These are phyloP conservation scores for Drosophila birchii DNA, from an alignment of 2,888 invertebrate species.

Conservation along the genomic window DNA sequence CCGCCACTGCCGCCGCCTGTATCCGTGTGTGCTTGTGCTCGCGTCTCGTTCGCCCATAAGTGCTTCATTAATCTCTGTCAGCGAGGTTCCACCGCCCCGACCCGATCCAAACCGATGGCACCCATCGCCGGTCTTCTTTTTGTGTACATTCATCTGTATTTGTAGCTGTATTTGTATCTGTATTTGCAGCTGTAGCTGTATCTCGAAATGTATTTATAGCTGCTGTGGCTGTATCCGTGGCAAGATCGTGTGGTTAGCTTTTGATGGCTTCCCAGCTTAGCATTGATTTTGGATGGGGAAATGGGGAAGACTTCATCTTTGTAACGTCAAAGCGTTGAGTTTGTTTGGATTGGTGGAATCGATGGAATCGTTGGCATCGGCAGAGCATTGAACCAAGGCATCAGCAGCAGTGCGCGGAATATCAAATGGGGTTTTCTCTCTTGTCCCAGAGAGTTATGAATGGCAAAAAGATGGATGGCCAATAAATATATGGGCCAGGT, in stretches of 20 bases:
- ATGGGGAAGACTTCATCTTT: conserved; percentile 37
- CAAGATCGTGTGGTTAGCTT: conserved; percentile 59
- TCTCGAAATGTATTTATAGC: conserved; percentile 47
- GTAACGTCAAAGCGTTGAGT: neutral
- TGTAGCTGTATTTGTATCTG: conserved; percentile 28
- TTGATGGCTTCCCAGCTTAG: conserved; percentile 58
- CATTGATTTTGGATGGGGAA: conserved; percentile 32
- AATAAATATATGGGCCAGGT: neutral
- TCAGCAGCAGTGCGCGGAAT: conserved; percentile 5
- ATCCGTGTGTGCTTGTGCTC: conserved; percentile 34
- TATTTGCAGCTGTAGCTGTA: conserved; percentile 3
- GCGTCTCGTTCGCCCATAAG: conserved; percentile 75
- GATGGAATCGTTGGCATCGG: conserved; percentile 29
- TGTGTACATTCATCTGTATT: conserved; percentile 8
- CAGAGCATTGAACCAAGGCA: conserved; percentile 17
- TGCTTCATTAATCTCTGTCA: conserved; percentile 82
- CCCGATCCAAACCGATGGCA: neutral
- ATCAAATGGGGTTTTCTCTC: conserved; percentile 1
- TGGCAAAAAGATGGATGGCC: neutral
- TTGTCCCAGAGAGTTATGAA: neutral
- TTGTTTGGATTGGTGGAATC: too few species aligned
- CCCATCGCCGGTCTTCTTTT: neutral
- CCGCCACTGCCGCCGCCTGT: conserved; percentile 4
- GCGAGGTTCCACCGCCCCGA: conserved; percentile 36
- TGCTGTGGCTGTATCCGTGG: conserved; percentile 45